Percentiles rank a stretch among this genome's conserved stretches.
Conservation (phyloP, 2,113 vertebrate species). For the Blennius ocellaris region DNA sequence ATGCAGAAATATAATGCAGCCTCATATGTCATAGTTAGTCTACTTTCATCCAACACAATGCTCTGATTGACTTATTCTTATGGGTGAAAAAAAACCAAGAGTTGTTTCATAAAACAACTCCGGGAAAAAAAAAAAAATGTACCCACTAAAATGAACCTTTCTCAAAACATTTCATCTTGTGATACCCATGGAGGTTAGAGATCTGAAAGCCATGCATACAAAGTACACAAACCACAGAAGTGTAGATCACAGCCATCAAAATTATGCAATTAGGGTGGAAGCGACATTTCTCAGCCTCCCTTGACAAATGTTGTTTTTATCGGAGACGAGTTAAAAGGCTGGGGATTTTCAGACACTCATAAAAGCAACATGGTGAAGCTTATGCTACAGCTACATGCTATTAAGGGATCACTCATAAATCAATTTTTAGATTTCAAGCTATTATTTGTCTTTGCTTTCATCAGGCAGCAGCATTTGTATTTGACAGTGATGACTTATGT, state of each 20-base stretch:
- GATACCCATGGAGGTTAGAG: conserved; percentile 26
- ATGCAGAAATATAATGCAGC: conserved; percentile 39
- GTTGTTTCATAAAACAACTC: conserved; percentile 46
- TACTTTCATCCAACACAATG: conserved; percentile 38
- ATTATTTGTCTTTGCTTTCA: background rate
- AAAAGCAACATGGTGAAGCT: conserved; percentile 1
- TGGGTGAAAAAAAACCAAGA: conserved; percentile 24
- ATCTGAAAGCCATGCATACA: conserved; percentile 47
- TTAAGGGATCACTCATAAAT: background rate
- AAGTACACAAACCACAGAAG: conserved; percentile 53
- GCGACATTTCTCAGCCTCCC: conserved; percentile 41
- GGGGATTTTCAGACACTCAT: conserved; percentile 28
- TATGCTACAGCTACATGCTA: conserved; percentile 1
- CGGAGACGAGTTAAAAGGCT: conserved; percentile 28
- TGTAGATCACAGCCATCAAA: conserved; percentile 55
- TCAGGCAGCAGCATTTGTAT: background rate
- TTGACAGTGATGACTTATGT: background rate
- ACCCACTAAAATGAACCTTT: conserved; percentile 56
- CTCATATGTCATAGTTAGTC: conserved; percentile 53
- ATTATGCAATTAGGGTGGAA: conserved; percentile 54
- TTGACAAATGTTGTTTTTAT: conserved; percentile 31
- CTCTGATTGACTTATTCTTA: conserved; percentile 49
- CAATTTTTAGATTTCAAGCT: background rate
- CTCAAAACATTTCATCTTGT: conserved; percentile 33
- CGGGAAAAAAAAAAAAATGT: conserved; percentile 50